These are phyloP conservation scores for Plecturocebus donacophilus DNA, from an alignment of 2,113 vertebrate genomes.

Conservation along the genomic window DNA sequence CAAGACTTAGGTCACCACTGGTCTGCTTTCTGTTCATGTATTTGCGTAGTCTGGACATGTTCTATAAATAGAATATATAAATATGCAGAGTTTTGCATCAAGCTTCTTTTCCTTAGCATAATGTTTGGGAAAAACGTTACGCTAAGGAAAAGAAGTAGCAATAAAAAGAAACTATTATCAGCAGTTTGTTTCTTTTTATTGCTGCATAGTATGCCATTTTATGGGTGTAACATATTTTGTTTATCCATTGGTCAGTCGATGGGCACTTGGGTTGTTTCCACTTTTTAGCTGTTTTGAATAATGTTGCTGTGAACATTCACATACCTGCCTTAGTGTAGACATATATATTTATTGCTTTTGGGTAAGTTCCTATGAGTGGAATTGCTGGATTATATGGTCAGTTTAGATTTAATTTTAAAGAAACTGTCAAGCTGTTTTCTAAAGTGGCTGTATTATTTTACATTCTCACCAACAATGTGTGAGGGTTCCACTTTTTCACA, in stretches of 20 bases:
- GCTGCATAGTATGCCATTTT: background rate
- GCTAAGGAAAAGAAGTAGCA: no score
- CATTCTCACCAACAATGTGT: background rate
- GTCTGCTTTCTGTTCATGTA: conserved; percentile 22
- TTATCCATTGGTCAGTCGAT: background rate
- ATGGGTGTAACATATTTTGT: background rate
- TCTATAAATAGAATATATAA: background rate
- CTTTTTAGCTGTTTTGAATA: background rate
- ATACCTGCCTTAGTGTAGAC: background rate
- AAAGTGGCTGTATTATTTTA: background rate
- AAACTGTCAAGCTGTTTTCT: background rate
- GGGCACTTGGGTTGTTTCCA: background rate
- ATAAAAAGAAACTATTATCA: background rate
- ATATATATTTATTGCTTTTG: background rate
- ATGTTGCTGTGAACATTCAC: background rate
- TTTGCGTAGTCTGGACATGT: background rate
- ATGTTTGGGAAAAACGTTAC: background rate
- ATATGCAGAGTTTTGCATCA: background rate
- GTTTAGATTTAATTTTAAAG: conserved; percentile 48
- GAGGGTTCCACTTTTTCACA: background rate
- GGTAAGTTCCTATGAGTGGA: background rate
- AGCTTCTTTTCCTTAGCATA: background rate
- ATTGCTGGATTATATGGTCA: background rate
- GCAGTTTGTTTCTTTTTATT: background rate
- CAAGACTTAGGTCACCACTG: background rate